Percentiles rank a stretch among this genome's conserved stretches.
phyloP scores from a whole-genome alignment of 2,888 invertebrate species.

The Nemoura dubitans region DNA sequence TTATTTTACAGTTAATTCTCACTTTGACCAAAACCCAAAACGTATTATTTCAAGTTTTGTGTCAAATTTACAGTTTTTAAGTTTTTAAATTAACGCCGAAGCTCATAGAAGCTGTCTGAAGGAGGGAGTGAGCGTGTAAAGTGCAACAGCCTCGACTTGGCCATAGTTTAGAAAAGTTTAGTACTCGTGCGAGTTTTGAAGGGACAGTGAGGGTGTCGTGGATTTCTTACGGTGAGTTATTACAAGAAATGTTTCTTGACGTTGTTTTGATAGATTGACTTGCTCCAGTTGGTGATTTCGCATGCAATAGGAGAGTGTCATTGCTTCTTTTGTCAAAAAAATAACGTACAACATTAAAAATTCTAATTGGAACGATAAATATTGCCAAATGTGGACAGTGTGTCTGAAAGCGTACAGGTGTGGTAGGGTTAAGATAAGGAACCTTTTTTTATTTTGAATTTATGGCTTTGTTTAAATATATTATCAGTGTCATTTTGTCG shows the following conservation, averaged over 20 bases:
- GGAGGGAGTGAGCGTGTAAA: not conserved
- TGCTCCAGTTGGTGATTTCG: not conserved
- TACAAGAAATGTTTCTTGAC: not conserved
- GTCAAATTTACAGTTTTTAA: not conserved
- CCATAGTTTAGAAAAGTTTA: constrained; percentile 23
- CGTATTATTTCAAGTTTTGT: not conserved
- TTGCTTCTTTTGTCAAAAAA: not conserved
- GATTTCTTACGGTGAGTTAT: constrained; percentile 13
- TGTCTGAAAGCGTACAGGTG: not conserved
- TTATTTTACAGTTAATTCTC: not conserved
- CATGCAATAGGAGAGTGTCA: not conserved
- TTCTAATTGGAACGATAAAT: not conserved
- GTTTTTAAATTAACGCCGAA: constrained; percentile 17
- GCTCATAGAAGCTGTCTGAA: not conserved
- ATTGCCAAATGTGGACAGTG: not conserved
- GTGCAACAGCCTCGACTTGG: not conserved
- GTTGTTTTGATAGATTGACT: not conserved
- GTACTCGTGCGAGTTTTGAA: constrained; percentile 29
- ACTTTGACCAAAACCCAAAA: not conserved
- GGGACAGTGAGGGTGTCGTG: constrained; percentile 14
- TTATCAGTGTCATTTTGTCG: not conserved
- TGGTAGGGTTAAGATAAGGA: not conserved
- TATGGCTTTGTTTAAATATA: not conserved
- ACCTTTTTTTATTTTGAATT: not conserved
- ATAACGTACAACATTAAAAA: not conserved